phyloP scores from a whole-genome alignment of 2,113 vertebrate species.

The Trematocara marginatum region DNA sequence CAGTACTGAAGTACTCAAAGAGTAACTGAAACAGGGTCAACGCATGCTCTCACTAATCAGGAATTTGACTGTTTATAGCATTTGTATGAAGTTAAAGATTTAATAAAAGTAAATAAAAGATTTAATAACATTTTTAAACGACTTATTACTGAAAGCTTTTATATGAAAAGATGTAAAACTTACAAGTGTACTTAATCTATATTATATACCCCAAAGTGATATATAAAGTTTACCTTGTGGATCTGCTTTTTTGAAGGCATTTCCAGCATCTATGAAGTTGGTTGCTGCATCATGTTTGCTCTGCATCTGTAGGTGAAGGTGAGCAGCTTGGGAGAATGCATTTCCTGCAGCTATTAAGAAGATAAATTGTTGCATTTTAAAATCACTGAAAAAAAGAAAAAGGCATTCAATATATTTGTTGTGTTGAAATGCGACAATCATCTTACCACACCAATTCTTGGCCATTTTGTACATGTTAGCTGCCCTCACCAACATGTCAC shows the following conservation, averaged over 20 bases:
- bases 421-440: not conserved
- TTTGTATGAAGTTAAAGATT: not conserved
- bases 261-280: slow-evolving; percentile 88
- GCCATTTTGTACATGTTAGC: slow-evolving; percentile 97
- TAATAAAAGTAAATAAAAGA: not conserved
- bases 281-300: slow-evolving; percentile 91
- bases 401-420: not conserved
- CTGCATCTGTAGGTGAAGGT: slow-evolving; percentile 87
- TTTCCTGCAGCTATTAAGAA: slow-evolving; percentile 83
- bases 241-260: slow-evolving; percentile 93
- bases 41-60: not conserved
- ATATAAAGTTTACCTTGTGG: slow-evolving; percentile 79
- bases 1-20: not conserved
- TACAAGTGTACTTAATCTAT: not conserved
- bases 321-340: slow-evolving; percentile 86
- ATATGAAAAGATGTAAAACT: not conserved
- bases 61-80: not conserved
- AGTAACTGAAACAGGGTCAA: not conserved
- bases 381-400: not conserved
- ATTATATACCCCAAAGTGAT: too few relatives aligned
- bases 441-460: slow-evolving; percentile 90
- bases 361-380: not conserved
- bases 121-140: not conserved
- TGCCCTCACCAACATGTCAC: slow-evolving; percentile 85
- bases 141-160: not conserved